Conservation (phyloP, 2,113 vertebrate genomes). For the Cyanoramphus novaezelandiae region DNA sequence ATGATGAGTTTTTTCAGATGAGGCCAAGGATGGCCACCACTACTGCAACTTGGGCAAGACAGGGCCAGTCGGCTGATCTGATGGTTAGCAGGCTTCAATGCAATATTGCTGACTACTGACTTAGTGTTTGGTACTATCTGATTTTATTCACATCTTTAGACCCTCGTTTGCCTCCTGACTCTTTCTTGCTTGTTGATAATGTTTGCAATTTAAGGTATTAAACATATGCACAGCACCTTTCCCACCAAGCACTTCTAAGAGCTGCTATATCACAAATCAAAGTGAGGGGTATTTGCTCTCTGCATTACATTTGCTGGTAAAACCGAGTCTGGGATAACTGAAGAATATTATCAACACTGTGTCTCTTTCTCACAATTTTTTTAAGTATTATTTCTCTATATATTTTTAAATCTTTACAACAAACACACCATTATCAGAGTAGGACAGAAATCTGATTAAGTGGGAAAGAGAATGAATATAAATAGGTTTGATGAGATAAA, state of each 20-base stretch:
- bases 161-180: background rate
- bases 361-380: background rate
- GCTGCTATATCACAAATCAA: background rate
- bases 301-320: background rate
- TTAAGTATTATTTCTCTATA: background rate
- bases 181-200: background rate
- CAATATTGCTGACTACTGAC: background rate
- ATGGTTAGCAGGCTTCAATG: background rate
- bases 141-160: background rate
- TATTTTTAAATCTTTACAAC: background rate
- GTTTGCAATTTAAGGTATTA: background rate
- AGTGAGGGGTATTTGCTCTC: background rate
- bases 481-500: background rate
- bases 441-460: background rate
- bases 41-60: fast-evolving
- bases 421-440: background rate
- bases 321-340: background rate
- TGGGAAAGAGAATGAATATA: background rate
- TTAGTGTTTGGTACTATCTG: background rate
- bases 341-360: background rate
- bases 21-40: background rate
- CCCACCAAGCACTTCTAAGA: background rate
- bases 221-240: background rate
- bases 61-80: background rate
- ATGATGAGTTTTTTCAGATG: background rate